These are phyloP conservation scores for Peromyscus californicus DNA, from an alignment of 2,113 vertebrate genomes.

Conservation along the genomic window DNA sequence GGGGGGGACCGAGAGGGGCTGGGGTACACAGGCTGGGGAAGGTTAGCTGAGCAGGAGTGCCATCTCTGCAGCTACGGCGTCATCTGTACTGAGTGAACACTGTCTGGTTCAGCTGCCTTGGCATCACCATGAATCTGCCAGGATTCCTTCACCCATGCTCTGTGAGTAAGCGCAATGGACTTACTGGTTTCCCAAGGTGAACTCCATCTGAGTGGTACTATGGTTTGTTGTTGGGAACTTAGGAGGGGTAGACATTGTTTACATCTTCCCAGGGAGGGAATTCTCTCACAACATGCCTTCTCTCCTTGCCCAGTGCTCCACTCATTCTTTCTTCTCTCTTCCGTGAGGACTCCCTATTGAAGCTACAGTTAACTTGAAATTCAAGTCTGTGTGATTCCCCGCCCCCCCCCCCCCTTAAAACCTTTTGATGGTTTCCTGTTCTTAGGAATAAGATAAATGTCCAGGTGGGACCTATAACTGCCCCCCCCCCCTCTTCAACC, in stretches of 20 bases:
- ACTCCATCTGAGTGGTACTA: neutral
- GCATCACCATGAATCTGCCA: neutral
- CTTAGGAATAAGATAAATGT: neutral
- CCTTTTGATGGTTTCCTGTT: neutral
- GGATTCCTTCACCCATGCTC: neutral
- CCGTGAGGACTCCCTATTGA: neutral
- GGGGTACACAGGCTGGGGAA: neutral
- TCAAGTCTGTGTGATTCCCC: neutral
- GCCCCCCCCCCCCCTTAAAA: neutral
- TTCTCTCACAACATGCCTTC: no score
- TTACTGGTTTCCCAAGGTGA: neutral
- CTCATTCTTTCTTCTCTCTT: neutral
- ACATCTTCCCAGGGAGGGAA: neutral
- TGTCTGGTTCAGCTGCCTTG: neutral
- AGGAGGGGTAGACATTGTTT: neutral
- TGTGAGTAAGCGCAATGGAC: neutral
- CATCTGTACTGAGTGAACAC: neutral
- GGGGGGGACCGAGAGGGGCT: neutral
- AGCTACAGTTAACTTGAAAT: neutral
- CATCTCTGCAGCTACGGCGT: neutral
- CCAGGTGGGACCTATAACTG: neutral
- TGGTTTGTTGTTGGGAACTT: no score
- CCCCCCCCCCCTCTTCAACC: neutral
- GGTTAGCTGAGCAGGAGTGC: neutral
- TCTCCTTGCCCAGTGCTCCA: no score